These are phyloP conservation scores for Aphis craccivora DNA, from an alignment of 1,140 invertebrate species.

Conservation along the genomic window DNA sequence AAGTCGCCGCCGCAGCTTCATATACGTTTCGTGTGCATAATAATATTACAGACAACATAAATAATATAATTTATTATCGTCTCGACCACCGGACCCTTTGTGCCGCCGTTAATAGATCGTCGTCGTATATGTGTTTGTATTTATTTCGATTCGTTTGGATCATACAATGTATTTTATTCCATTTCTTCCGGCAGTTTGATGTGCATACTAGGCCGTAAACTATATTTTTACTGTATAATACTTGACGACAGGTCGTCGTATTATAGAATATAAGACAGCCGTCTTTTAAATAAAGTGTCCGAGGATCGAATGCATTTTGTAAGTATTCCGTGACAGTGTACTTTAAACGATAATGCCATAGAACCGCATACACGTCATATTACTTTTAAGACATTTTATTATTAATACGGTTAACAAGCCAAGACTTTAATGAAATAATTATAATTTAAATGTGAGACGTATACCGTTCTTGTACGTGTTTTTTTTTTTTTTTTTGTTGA, in stretches of 20 bases:
- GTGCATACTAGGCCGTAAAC: neutral
- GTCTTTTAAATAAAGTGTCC: neutral
- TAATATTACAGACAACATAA: neutral
- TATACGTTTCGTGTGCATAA: neutral
- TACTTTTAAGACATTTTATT: neutral
- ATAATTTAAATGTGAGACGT: neutral
- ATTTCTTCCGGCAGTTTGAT: neutral
- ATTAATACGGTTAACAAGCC: neutral
- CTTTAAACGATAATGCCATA: neutral
- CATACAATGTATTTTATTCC: neutral
- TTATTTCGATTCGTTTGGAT: neutral
- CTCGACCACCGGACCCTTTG: neutral
- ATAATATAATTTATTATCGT: neutral
- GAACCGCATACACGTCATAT: neutral
- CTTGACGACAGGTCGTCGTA: neutral
- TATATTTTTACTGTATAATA: neutral
- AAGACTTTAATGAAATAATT: neutral
- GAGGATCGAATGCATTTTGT: neutral
- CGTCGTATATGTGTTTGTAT: neutral
- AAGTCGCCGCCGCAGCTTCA: neutral
- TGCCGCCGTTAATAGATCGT: neutral
- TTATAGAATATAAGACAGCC: neutral
- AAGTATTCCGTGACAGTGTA: neutral
- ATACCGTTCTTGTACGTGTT: neutral
- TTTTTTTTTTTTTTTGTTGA: neutral